These are phyloP conservation scores for Incurvaria masculella DNA, from an alignment of 2,888 invertebrate species.

Conservation along the genomic window DNA sequence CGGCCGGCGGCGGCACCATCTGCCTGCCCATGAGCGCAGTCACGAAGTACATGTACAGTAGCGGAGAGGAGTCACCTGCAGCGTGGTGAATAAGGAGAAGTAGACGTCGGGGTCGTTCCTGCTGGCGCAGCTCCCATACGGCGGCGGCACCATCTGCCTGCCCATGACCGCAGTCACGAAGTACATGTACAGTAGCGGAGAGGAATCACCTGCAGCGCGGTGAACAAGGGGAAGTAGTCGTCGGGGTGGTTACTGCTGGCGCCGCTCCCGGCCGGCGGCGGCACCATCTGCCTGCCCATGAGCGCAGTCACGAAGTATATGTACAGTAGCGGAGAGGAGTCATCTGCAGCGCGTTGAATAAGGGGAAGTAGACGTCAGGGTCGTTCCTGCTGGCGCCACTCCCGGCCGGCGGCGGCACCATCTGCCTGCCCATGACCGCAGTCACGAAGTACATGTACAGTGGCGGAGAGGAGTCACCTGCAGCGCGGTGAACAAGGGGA, in stretches of 20 bases:
- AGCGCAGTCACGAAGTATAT: slow-evolving; percentile 88
- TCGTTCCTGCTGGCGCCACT: slow-evolving; percentile 52
- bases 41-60: slow-evolving; percentile 86
- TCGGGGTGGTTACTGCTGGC: too few species aligned
- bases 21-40: slow-evolving; percentile 86
- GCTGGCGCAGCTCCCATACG: too few species aligned
- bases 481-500: slow-evolving; percentile 86
- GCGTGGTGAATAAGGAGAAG: too few species aligned
- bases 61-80: too few species aligned
- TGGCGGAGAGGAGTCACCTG: too few species aligned
- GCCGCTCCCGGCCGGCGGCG: slow-evolving; percentile 51
- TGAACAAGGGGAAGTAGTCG: too few species aligned
- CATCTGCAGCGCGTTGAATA: slow-evolving; percentile 88
- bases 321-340: too few species aligned
- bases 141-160: slow-evolving; percentile 71
- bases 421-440: slow-evolving; percentile 83
- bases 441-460: slow-evolving; percentile 90
- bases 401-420: slow-evolving; percentile 59
- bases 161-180: slow-evolving; percentile 88
- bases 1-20: slow-evolving; percentile 62
- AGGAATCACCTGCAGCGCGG: too few species aligned
- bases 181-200: slow-evolving; percentile 88
- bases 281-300: slow-evolving; percentile 82
- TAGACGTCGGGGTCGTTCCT: too few species aligned
- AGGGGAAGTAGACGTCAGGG: slow-evolving; percentile 84